phyloP scores from a whole-genome alignment of 2,888 invertebrate genomes.

The Keiferia lycopersicella region DNA sequence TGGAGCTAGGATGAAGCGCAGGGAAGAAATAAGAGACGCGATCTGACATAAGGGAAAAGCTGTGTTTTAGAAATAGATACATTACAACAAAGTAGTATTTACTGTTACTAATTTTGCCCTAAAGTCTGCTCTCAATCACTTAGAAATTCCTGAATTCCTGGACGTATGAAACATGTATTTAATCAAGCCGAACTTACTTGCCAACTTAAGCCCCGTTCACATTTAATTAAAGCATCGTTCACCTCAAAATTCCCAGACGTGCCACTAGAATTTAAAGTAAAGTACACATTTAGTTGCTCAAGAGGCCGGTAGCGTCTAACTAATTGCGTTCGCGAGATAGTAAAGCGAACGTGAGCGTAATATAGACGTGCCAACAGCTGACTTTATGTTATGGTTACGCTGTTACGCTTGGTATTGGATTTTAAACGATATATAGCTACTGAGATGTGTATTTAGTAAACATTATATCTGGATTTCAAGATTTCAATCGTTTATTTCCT shows the following conservation, averaged over 20 bases:
- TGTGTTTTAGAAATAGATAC: too few relatives aligned
- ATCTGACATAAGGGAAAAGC: too few relatives aligned
- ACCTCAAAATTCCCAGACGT: constrained; percentile 11
- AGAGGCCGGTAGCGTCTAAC: constrained; percentile 37
- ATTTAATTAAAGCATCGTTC: constrained; percentile 26
- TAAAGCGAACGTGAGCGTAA: constrained; percentile 46
- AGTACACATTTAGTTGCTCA: constrained; percentile 32
- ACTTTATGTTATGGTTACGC: constrained; percentile 35
- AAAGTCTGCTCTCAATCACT: too few relatives aligned
- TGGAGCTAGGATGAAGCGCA: too few relatives aligned
- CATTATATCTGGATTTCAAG: too few relatives aligned
- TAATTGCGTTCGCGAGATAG: constrained; percentile 48
- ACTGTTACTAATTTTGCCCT: too few relatives aligned
- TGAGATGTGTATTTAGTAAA: background rate
- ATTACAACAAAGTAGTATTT: too few relatives aligned
- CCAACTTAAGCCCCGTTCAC: constrained; percentile 16
- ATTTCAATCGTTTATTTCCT: too few relatives aligned
- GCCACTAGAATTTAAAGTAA: constrained; percentile 30
- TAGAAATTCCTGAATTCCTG: background rate
- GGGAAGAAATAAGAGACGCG: too few relatives aligned
- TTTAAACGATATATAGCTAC: background rate
- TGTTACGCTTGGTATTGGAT: background rate
- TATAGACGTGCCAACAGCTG: constrained; percentile 40
- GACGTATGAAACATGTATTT: constrained; percentile 6
- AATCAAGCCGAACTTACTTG: constrained; percentile 8